Conservation (phyloP, 2,888 invertebrate species). For the Cylindroiulus punctatus region DNA sequence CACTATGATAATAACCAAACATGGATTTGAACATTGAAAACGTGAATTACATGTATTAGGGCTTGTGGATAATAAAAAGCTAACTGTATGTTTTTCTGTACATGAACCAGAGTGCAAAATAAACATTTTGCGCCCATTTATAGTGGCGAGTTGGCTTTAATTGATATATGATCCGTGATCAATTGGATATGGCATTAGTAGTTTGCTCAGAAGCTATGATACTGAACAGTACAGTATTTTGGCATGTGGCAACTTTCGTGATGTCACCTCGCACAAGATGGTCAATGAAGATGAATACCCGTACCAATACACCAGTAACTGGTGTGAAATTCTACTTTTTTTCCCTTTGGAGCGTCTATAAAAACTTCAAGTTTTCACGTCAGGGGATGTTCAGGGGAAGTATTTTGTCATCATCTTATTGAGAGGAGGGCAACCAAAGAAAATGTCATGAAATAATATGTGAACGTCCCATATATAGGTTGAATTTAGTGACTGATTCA, state of each 20-base stretch:
- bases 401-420: no score
- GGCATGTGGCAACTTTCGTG: background rate
- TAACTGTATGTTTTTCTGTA: background rate
- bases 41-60: background rate
- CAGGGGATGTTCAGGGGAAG: no score
- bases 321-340: background rate
- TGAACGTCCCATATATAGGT: no score
- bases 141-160: constrained; percentile 33
- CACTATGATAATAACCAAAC: constrained; percentile 1
- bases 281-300: constrained; percentile 11
- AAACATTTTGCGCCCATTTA: background rate
- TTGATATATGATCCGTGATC: constrained; percentile 1
- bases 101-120: background rate
- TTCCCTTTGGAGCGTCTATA: no score
- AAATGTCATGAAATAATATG: no score
- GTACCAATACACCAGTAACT: background rate
- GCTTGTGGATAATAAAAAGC: background rate
- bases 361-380: no score
- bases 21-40: background rate
- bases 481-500: no score
- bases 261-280: background rate
- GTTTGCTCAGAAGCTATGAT: background rate
- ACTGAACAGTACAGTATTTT: background rate
- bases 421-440: no score
- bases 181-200: constrained; percentile 1